Evolutionary conservation across 2,888 invertebrate genomes (phyloP), one percentile per base, ranked within the genome.

Genomic region (Argyresthia goedartella): DNA sequence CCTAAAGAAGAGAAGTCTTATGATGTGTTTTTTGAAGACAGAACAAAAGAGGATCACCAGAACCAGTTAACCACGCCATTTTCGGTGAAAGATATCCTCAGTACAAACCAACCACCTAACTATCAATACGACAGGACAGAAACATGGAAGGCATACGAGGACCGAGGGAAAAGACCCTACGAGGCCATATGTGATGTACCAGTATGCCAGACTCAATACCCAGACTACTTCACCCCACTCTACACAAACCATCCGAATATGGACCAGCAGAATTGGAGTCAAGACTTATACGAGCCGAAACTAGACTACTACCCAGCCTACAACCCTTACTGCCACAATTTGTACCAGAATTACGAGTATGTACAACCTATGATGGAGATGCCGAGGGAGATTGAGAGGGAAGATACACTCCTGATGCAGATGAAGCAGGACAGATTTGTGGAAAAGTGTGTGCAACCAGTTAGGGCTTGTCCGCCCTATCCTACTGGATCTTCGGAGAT

Each of bases 11-110:
- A 25, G 25, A 25, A 25, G 25, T 6, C 25, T 4, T 69, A 62
- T 10, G 60, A 59, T 50, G 54, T 2, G 53, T 41, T 70, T 65
- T 49, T 56, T 59, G 4, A 65, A 74, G 0, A 44, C 15, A 71
- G 69, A 39, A 45, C 52, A n/a, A 71, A 64, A 49, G 76, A 67
- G 61, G 76, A 49, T 56, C 69, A 64, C 15, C 65, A 36, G 80
- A 79, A 1, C 10, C 69, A 64, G 15, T 65, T 73, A 16, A 68
- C 60, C 16, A 85, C 85, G 6, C 84, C 85, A n/a, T 86, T 86
- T 57, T 76, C 69, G 0, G 85, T 86, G 0, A 86, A 82, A 57
- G 84, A 86, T 53, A 86, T 86, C 13, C 57, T 86, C 10, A 85
- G 74, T 52, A 85, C 73, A 52, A 76, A 74, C 55, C 81, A 79